These are phyloP conservation scores for Apis mellifera DNA, from an alignment of 1,140 invertebrate species.

Conservation along the genomic window Amel_HAv3.1 CM009934.2:6786001-6786500, in stretches of 20 bases:
- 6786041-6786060: constrained; percentile 99
- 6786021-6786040: constrained; percentile 98
- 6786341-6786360: constrained; percentile 97
- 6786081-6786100: constrained; percentile 99
- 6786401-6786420: constrained; percentile 94
- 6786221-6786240: constrained; percentile 95
- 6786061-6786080: constrained; percentile 99
- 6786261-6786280: constrained; percentile 94
- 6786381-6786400: constrained; percentile 90
- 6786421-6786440: constrained; percentile 93
- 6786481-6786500: constrained; percentile 98
- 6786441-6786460: constrained; percentile 98
- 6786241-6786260: constrained; percentile 98
- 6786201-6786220: background rate
- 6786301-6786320: constrained; percentile 96
- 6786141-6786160: background rate
- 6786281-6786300: constrained; percentile 92
- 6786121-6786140: constrained; percentile 96
- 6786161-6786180: background rate
- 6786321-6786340: constrained; percentile 97
- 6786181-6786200: background rate
- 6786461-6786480: constrained; percentile 97
- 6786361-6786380: constrained; percentile 95
- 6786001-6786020: constrained; percentile 98
- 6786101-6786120: constrained; percentile 99